These are phyloP conservation scores for Drosophila parvula DNA, from an alignment of 1,140 invertebrate species.

Conservation along the genomic window DNA sequence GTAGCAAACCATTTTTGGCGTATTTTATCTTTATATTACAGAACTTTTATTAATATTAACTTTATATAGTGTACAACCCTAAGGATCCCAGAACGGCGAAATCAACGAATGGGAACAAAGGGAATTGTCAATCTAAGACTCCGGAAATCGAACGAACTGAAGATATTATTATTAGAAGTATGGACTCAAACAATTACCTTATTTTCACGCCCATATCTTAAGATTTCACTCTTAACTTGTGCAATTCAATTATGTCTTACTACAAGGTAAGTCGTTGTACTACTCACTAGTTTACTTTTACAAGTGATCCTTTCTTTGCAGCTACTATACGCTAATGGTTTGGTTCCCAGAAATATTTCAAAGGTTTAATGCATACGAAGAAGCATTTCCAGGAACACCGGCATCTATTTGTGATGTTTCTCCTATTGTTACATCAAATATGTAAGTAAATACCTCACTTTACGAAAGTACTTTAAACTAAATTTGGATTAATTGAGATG, in stretches of 20 bases:
- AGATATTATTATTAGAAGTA: constrained; percentile 50
- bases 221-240: constrained; percentile 89
- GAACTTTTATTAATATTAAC: background rate
- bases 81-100: constrained; percentile 20
- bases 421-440: constrained; percentile 86
- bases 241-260: constrained; percentile 91
- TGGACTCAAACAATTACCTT: constrained; percentile 86
- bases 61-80: constrained; percentile 27
- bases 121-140: constrained; percentile 37
- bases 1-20: background rate
- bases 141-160: constrained; percentile 51
- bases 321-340: constrained; percentile 92
- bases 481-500: no score
- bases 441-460: constrained; percentile 10
- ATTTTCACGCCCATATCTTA: constrained; percentile 88
- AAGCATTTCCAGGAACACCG: constrained; percentile 86
- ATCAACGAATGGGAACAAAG: constrained; percentile 18
- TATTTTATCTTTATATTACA: background rate
- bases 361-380: constrained; percentile 89
- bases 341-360: constrained; percentile 93
- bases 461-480: background rate
- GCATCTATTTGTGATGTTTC: constrained; percentile 90
- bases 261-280: constrained; percentile 87
- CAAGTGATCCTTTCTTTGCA: constrained; percentile 68
- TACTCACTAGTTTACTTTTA: background rate